phyloP scores from a whole-genome alignment of 2,113 vertebrate genomes.

The Motacilla alba region DNA sequence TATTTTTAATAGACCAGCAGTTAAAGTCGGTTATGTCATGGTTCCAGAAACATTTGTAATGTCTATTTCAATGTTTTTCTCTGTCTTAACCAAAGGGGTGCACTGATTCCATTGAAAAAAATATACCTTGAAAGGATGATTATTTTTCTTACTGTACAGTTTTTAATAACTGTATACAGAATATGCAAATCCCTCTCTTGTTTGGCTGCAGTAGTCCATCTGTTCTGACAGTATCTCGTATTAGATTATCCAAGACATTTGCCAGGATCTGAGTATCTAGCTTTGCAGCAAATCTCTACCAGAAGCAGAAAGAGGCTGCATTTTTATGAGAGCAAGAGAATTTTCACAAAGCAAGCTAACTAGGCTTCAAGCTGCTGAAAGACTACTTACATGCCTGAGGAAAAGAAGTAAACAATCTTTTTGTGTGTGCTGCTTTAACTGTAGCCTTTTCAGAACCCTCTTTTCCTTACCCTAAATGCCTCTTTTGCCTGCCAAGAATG shows the following conservation, averaged over 20 bases:
- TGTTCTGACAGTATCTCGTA: constrained; percentile 14
- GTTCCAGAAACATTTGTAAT: not conserved
- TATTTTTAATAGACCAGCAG: not conserved
- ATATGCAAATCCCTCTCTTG: constrained; percentile 21
- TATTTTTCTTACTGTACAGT: not conserved
- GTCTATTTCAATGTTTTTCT: not conserved
- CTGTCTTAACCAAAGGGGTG: not conserved
- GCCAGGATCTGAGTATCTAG: not conserved
- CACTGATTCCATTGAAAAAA: not conserved
- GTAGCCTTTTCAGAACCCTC: not conserved
- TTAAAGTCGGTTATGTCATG: not conserved
- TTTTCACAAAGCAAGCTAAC: constrained; percentile 13
- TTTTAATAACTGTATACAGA: not conserved
- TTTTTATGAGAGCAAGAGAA: constrained; percentile 15
- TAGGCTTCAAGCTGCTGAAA: constrained; percentile 23
- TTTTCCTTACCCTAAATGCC: constrained; percentile 16
- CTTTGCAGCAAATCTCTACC: not conserved
- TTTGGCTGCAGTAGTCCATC: constrained; percentile 9
- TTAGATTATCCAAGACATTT: constrained; percentile 29
- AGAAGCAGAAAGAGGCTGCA: not conserved
- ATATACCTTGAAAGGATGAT: not conserved
- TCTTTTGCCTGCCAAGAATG: constrained; percentile 38
- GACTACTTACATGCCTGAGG: not conserved
- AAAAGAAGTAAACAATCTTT: constrained; percentile 32
- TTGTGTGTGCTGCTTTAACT: constrained; percentile 9